Base-by-base conservation (phyloP, 1,140 invertebrate species). In the Orchestia grillus region DNA sequence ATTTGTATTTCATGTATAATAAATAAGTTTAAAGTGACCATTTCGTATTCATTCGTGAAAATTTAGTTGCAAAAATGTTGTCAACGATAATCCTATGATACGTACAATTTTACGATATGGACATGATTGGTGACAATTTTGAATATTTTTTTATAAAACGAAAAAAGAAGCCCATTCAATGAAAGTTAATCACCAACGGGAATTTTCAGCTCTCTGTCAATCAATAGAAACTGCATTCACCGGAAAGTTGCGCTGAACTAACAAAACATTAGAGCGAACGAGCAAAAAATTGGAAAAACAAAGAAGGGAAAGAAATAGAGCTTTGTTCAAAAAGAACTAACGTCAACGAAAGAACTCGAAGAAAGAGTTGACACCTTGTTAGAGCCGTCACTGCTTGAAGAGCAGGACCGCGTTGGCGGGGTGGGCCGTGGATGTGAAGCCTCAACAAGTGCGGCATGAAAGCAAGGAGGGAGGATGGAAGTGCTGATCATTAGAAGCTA, bases 401-500 rank as follows among this genome's bases (percentile, higher is more conserved):
- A 77, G 62, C 11, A 36, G 62, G 62, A 8, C 1, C 62, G 62
- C 62, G 28, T 77, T 77, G 36, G 62, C 28, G 3, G 62, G 28
- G 62, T 36, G 62, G 62, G 28, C 62, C 62, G 62, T 77, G 62
- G 1, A 77, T 77, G 62, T 77, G 28, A 77, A 77, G 62, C 62
- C 62, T 77, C 62, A 77, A 77, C 62, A 77, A 77, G 62, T 77
- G 62, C 1, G 62, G 62, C 62, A 77, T 77, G 62, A 77, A 77
- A 77, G 62, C 62, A 77, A 77, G 62, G 15, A 77, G 28, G 62
- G 62, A 77, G 62, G 62, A 77, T 77, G 62, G 62, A 77, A 77
- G 62, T 77, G 62, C 62, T 77, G 62, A 77, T 77, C 62, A 77
- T 77, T 77, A 77, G 62, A 77, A 77, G 62, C 62, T 77, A 77